A percentile compares a stretch with the other conserved stretches of the same genome.
phyloP scores from a whole-genome alignment of 1,140 invertebrate species.

The Polyergus mexicanus region DNA sequence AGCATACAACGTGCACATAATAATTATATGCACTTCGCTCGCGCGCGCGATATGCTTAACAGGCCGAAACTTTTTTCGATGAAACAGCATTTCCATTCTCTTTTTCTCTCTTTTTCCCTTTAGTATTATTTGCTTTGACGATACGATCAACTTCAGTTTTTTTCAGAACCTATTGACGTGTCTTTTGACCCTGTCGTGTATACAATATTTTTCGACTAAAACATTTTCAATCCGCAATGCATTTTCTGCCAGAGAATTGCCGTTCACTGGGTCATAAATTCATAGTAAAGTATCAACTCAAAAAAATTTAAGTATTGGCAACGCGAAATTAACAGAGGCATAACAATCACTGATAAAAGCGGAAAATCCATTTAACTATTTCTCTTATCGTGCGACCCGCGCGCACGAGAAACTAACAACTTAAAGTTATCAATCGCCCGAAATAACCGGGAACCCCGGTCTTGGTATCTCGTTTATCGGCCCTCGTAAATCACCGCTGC shows the following conservation, averaged over 20 bases:
- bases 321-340: neutral
- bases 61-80: neutral
- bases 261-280: conserved; percentile 13
- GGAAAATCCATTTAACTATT: conserved; percentile 14
- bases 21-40: conserved; percentile 32
- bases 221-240: neutral
- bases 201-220: conserved; percentile 20
- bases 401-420: conserved; percentile 3
- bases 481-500: conserved; percentile 12
- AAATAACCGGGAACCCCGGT: neutral
- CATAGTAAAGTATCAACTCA: neutral
- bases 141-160: conserved; percentile 24
- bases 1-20: conserved; percentile 42
- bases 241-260: neutral
- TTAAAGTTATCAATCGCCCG: neutral
- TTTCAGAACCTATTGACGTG: conserved; percentile 26
- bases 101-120: too few relatives aligned
- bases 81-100: conserved; percentile 29
- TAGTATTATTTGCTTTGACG: conserved; percentile 19
- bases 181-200: conserved; percentile 5
- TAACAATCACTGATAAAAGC: neutral
- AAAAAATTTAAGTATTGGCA: neutral
- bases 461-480: conserved; percentile 10
- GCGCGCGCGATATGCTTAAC: conserved; percentile 27
- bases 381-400: neutral